Base-by-base conservation (phyloP, 2,888 invertebrate species). In the Rhagium mordax region DNA sequence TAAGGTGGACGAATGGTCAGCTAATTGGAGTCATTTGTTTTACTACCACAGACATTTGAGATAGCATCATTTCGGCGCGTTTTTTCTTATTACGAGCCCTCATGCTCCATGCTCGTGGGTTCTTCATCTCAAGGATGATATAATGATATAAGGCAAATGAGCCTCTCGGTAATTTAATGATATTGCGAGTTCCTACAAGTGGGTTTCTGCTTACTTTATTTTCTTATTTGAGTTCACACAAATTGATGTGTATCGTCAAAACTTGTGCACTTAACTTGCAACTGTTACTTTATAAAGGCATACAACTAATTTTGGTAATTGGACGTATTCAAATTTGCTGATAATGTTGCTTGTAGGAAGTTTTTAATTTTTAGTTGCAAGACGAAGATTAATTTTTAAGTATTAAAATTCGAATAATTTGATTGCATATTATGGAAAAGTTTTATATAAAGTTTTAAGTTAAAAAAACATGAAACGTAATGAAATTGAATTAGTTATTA, bases 1-100 rank as follows among this genome's bases (percentile, higher is more conserved):
- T 84, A 84, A 85, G 84, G 84, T 85, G 82, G 83, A 84, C 83
- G 84, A 83, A 85, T 85, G 85, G 84, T 84, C 85, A 84, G 80
- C 84, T 85, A 85, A 85, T 85, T 85, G 85, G 82, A 81, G 82
- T 80, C 84, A 83, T 85, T 85, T 84, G 82, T 85, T 85, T 84
- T 78, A 79, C 81, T 80, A 80, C 79, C 76, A 71, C 78, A 68
- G 83, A 83, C 81, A 77, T 81, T 79, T 71, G 70, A 80, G 81
- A 83, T 84, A 80, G 79, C 80, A 78, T 81, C 78, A 75, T 81
- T 78, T 73, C 72, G 60, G 53, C 59, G 27, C 33, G 20, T 61
- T 76, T 75, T 65, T 75, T 66, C 72, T 73, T 78, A 74, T 75
- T 78, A 62, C 75, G 55, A 27, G 70, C 60, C 71, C 76, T 67